A percentile compares a stretch with the other conserved stretches of the same genome.
These are phyloP conservation scores for Agrochola lychnidis DNA, from an alignment of 2,888 invertebrate genomes.

Conservation along the genomic window DNA sequence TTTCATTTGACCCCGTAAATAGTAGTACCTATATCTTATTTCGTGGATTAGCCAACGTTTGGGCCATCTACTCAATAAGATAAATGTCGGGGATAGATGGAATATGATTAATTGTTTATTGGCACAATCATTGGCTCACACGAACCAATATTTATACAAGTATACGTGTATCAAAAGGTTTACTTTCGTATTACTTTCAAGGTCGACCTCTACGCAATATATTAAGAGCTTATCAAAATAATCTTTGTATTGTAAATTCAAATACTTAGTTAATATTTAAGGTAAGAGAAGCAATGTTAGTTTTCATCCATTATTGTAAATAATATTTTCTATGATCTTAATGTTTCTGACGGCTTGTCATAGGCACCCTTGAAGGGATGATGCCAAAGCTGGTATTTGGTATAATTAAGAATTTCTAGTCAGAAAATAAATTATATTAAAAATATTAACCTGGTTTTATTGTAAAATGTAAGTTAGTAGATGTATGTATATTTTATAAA, in stretches of 20 bases:
- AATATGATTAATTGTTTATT: constrained; percentile 18
- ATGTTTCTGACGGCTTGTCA: constrained; percentile 72
- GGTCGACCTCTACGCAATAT: constrained; percentile 47
- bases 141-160: constrained; percentile 21
- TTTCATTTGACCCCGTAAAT: background rate
- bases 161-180: constrained; percentile 7
- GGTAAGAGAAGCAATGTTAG: constrained; percentile 56
- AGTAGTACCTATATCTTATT: background rate
- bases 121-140: background rate
- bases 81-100: background rate
- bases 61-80: background rate
- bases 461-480: background rate
- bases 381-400: constrained; percentile 76
- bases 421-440: constrained; percentile 80
- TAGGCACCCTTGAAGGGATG: constrained; percentile 68
- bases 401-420: constrained; percentile 82
- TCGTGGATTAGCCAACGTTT: background rate
- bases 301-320: constrained; percentile 71
- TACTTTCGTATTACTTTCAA: constrained; percentile 9
- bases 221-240: constrained; percentile 65
- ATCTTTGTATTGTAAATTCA: constrained; percentile 55
- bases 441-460: constrained; percentile 58
- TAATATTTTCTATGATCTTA: constrained; percentile 75
- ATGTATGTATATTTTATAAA: too few species aligned
- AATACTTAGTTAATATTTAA: constrained; percentile 50